A percentile compares a stretch with the other conserved stretches of the same genome.
These are phyloP conservation scores for Onychomys leucogaster DNA, from an alignment of 2,797 vertebrate species.

Conservation along the genomic window DNA sequence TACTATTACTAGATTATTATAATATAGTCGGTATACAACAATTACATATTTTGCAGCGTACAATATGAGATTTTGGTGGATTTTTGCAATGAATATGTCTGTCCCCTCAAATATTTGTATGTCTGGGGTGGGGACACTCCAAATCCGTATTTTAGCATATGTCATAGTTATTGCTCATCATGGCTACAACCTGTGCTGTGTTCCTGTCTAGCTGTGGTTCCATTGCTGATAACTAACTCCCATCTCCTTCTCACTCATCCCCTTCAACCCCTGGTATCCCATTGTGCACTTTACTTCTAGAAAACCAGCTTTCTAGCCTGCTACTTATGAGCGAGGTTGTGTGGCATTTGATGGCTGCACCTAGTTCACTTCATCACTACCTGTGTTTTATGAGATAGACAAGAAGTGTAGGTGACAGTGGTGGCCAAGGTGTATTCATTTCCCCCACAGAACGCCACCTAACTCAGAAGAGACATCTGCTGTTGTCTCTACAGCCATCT, in stretches of 20 bases:
- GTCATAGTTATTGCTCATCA: neutral
- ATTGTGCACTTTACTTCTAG: neutral
- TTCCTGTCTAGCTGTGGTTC: neutral
- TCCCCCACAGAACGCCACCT: neutral
- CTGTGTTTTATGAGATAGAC: neutral
- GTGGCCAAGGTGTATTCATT: rapidly evolving
- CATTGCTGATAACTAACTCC: neutral
- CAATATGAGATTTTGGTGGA: neutral
- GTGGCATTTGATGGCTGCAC: no score
- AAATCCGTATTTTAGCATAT: neutral
- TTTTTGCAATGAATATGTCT: neutral
- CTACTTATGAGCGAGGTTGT: neutral
- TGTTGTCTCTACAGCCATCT: no score
- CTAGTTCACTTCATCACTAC: neutral
- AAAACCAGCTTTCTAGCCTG: neutral
- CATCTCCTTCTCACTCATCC: no score
- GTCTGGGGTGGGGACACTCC: neutral
- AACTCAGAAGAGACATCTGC: neutral
- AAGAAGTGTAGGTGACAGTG: neutral
- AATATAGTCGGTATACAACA: neutral
- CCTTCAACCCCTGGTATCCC: no score
- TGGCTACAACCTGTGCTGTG: neutral
- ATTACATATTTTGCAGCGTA: neutral
- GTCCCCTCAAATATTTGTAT: neutral
- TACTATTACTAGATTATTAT: no score